Conservation (phyloP, 1,140 invertebrate species). For the Ditylenchus dipsaci region DNA sequence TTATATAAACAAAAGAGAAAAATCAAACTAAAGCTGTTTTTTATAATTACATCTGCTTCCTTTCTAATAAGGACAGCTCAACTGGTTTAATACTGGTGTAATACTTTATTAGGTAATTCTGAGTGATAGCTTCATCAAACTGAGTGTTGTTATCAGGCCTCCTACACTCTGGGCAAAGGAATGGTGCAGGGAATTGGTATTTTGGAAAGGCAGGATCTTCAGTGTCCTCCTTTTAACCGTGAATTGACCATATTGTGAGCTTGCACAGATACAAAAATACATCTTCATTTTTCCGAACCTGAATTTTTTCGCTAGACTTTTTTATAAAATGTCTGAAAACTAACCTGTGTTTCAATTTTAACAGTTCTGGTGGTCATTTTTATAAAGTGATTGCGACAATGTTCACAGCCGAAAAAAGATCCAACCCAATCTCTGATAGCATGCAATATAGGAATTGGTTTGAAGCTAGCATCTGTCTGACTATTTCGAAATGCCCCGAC, state of each 20-base stretch:
- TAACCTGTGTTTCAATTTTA: constrained; percentile 48
- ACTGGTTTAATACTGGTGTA: constrained; percentile 38
- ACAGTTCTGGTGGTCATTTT: constrained; percentile 54
- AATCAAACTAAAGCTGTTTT: no score
- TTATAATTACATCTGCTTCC: no score
- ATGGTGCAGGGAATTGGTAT: constrained; percentile 51
- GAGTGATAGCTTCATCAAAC: constrained; percentile 24
- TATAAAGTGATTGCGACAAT: constrained; percentile 54
- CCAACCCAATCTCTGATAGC: constrained; percentile 54
- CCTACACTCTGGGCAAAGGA: constrained; percentile 54
- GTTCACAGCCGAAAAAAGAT: constrained; percentile 55
- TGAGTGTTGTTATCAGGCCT: constrained; percentile 14
- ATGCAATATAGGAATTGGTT: constrained; percentile 47
- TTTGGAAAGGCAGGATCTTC: constrained; percentile 57
- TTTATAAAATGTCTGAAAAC: constrained; percentile 14
- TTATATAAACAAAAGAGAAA: no score
- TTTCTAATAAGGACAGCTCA: not conserved
- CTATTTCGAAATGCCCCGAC: constrained; percentile 68
- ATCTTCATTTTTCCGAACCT: constrained; percentile 52
- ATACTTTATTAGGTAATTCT: constrained; percentile 32
- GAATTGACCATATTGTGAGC: constrained; percentile 58
- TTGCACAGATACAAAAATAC: constrained; percentile 55
- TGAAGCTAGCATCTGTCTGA: constrained; percentile 26
- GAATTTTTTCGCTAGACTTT: constrained; percentile 11
- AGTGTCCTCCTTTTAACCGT: constrained; percentile 48